phyloP scores from a whole-genome alignment of 2,797 vertebrate species.

The Hydrocynus forskahlii region DNA sequence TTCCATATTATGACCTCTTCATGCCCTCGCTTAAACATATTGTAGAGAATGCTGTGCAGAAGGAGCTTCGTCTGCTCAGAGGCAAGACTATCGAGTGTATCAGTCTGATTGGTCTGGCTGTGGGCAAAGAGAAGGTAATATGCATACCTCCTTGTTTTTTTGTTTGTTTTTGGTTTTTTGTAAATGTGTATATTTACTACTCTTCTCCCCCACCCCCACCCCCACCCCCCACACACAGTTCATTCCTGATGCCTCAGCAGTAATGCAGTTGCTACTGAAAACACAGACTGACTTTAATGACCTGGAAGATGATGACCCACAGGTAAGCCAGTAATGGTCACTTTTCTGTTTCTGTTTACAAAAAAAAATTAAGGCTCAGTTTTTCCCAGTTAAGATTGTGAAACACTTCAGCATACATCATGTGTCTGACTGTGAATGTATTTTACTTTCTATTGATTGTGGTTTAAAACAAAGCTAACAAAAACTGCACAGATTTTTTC shows the following conservation, averaged over 20 bases:
- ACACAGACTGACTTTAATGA: slow-evolving; percentile 98
- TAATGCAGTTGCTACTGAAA: slow-evolving; percentile 96
- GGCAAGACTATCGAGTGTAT: slow-evolving; percentile 99
- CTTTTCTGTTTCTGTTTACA: too few species aligned
- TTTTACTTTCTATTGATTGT: too few species aligned
- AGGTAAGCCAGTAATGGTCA: slow-evolving; percentile 72
- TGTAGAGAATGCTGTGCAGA: slow-evolving; percentile 96
- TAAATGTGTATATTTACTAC: too few species aligned
- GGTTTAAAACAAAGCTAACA: too few species aligned
- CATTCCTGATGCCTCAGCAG: slow-evolving; percentile 97
- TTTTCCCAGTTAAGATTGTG: too few species aligned
- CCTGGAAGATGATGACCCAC: slow-evolving; percentile 96
- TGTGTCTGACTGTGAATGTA: too few species aligned
- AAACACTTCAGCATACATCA: too few species aligned
- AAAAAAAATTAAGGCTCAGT: too few species aligned
- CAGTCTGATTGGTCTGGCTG: slow-evolving; percentile 96
- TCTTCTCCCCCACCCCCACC: too few species aligned
- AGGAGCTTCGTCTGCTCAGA: slow-evolving; percentile 93
- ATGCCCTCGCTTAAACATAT: slow-evolving; percentile 98
- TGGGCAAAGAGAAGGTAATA: slow-evolving; percentile 95
- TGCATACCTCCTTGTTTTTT: background rate
- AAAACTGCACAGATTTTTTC: too few species aligned
- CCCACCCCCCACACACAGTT: slow-evolving; percentile 78
- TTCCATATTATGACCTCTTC: slow-evolving; percentile 97
- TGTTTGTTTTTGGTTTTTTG: background rate